These are phyloP conservation scores for Agrotis clavis DNA, from an alignment of 2,888 invertebrate species.

Conservation along the genomic window DNA sequence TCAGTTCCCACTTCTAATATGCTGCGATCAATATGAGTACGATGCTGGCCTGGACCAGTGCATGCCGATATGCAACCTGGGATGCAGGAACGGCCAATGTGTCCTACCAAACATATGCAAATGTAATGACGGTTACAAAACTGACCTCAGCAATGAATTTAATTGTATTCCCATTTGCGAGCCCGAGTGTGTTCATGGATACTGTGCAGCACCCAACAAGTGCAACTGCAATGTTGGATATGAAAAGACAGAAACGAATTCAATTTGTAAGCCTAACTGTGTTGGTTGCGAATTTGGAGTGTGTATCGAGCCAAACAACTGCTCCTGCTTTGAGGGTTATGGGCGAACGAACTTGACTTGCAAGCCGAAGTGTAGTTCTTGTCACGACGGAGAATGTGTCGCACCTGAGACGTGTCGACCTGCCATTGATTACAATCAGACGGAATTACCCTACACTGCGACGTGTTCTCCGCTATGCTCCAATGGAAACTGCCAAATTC, in stretches of 20 bases:
- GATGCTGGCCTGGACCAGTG: conserved; percentile 16
- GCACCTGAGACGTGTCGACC: not conserved
- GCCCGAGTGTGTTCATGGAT: conserved; percentile 25
- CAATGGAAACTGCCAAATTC: not conserved
- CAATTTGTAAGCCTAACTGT: conserved; percentile 39
- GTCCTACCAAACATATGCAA: conserved; percentile 35
- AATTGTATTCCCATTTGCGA: conserved; percentile 32
- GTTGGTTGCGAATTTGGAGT: conserved; percentile 49
- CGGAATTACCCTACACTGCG: conserved; percentile 61
- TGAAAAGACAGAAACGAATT: conserved; percentile 4
- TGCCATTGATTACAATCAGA: not conserved
- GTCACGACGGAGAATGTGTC: conserved; percentile 58
- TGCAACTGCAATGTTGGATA: conserved; percentile 39
- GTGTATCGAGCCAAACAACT: conserved; percentile 43
- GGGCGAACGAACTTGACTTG: conserved; percentile 13
- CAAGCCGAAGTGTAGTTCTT: conserved; percentile 46
- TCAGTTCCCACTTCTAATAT: not conserved
- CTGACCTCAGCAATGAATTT: conserved; percentile 12
- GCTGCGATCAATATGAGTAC: not conserved
- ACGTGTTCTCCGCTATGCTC: not conserved
- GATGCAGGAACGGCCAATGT: conserved; percentile 35
- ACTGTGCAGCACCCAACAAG: conserved; percentile 21
- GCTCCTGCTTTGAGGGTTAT: conserved; percentile 50
- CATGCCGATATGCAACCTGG: conserved; percentile 22
- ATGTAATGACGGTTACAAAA: conserved; percentile 36